Base-by-base conservation (phyloP, 2,797 vertebrate genomes). In the Acridotheres tristis region DNA sequence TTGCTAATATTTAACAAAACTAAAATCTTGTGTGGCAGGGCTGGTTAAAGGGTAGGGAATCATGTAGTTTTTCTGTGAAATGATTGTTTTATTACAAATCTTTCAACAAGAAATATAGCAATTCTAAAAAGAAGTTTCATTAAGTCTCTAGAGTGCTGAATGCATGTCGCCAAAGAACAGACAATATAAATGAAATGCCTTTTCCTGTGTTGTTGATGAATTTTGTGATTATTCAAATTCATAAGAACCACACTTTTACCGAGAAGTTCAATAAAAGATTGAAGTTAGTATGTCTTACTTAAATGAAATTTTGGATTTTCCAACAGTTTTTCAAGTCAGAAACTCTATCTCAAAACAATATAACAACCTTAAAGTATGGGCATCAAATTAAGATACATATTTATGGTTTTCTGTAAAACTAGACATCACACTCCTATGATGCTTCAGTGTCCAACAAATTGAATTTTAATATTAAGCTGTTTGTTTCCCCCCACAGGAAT, bases 11-110 rank as follows among this genome's bases (percentile, higher is more conserved):
- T 84, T 61, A 54, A 36, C 7, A 42, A 61, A 86, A 81, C 18
- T 53, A 34, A 86, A 78, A 65, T 5, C 17, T 89, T 74, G 5
- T 10, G 1, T 36, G 10, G 3, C 0, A 0, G 9, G 10, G 61
- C 19, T 19, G 7, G 13, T 61, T 59, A 53, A 8, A 85, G 19
- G 5, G 17, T 43, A 79, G 22, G 13, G 90, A 92, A 72, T 69
- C 8, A 67, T 4, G 19, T 27, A 34, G 2, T 50, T 87, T 68
- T 15, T 50, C 22, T 80, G 18, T 36, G 27, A 78, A 78, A 47
- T 6, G 3, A 51, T 10, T 26, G 6, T 42, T 88, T 80, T 45
- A 61, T 67, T 78, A 15, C 7, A 77, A 69, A 30, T 0, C n/a
- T 27, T n/a, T 89, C 75, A 23, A 23, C 47, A 57, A n/a, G 23